Percentiles rank a stretch among this genome's conserved stretches.
Conservation (phyloP, 2,113 vertebrate genomes). For the Elgaria multicarinata region DNA sequence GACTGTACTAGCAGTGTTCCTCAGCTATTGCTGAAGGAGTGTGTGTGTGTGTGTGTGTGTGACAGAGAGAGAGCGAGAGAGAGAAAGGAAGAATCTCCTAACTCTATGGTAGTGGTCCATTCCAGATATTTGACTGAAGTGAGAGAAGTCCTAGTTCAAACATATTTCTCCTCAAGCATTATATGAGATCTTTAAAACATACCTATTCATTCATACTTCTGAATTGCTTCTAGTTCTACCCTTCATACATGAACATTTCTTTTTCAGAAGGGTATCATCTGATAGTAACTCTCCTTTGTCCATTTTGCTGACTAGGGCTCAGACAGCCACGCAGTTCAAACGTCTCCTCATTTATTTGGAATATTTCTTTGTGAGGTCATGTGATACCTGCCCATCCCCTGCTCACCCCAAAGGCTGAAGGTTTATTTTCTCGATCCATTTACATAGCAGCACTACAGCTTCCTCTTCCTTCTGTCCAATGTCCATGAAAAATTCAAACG, state of each 20-base stretch:
- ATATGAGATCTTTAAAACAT: neutral
- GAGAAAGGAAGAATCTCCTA: slow-evolving; percentile 1
- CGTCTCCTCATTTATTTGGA: slow-evolving; percentile 23
- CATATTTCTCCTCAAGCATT: fast-evolving
- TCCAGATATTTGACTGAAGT: neutral
- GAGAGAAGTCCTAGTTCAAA: neutral
- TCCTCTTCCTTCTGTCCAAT: too few relatives aligned
- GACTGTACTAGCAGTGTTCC: neutral
- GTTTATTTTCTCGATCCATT: slow-evolving; percentile 33
- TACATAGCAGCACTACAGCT: neutral
- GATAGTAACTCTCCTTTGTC: slow-evolving; percentile 29
- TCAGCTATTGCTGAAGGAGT: neutral
- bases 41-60: neutral
- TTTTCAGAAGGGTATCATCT: slow-evolving; percentile 36
- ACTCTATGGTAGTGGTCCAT: neutral
- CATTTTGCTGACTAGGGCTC: slow-evolving; percentile 42
- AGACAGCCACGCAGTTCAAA: slow-evolving; percentile 22
- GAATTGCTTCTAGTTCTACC: neutral
- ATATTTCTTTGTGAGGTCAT: slow-evolving; percentile 46
- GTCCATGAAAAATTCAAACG: neutral
- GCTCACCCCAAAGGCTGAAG: slow-evolving; percentile 17
- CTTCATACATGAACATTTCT: slow-evolving; percentile 26
- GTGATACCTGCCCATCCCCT: slow-evolving; percentile 4
- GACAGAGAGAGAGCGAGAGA: too few relatives aligned
- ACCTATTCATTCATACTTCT: neutral